phyloP scores from a whole-genome alignment of 2,888 invertebrate species.

The Archaeoteleia sp. region DNA sequence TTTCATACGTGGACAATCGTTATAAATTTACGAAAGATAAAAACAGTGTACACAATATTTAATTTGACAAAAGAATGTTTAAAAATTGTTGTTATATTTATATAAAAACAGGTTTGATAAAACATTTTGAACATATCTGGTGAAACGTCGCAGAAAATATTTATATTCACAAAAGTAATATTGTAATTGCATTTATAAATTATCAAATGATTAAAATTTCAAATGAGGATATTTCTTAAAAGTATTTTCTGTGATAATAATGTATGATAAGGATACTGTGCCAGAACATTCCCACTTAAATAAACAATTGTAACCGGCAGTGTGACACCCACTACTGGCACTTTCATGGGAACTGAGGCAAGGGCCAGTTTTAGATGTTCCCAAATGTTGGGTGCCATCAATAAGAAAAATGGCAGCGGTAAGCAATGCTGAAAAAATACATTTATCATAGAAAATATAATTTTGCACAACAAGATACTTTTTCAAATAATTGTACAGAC shows the following conservation, averaged over 20 bases:
- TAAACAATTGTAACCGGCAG: conserved; percentile 87
- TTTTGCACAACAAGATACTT: background rate
- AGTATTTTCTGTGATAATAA: too few species aligned
- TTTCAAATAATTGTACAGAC: conserved; percentile 1
- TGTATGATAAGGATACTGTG: conserved; percentile 85
- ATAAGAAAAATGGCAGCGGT: conserved; percentile 92
- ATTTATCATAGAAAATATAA: conserved; percentile 8
- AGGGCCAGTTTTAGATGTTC: conserved; percentile 85
- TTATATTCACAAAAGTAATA: too few species aligned
- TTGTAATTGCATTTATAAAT: too few species aligned
- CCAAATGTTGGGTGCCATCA: conserved; percentile 85
- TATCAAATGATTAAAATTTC: too few species aligned
- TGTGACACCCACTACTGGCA: conserved; percentile 79
- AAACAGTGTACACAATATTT: too few species aligned
- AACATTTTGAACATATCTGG: too few species aligned
- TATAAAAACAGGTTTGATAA: too few species aligned
- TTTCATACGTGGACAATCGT: too few species aligned
- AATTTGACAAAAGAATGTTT: too few species aligned
- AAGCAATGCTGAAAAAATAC: conserved; percentile 83
- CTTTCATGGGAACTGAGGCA: conserved; percentile 77
- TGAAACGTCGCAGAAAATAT: too few species aligned
- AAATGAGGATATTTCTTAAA: too few species aligned
- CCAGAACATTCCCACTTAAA: conserved; percentile 87
- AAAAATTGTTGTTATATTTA: too few species aligned
- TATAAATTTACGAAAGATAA: background rate